Conservation (phyloP, 2,797 vertebrate genomes). For the Smutsia temminckii region DNA sequence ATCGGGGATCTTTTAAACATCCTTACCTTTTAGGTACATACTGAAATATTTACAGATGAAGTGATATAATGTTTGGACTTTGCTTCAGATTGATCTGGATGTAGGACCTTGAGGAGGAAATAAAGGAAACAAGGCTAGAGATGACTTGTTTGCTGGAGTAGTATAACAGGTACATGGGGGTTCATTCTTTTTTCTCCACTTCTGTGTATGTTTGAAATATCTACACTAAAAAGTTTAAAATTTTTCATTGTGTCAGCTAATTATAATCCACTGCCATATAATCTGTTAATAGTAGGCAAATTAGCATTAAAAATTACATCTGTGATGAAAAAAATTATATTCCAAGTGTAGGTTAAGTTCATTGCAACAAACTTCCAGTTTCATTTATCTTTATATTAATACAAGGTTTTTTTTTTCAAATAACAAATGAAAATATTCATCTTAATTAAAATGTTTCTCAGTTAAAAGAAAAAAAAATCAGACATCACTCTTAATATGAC, state of each 20-base stretch:
- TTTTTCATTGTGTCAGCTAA: background rate
- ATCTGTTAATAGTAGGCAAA: background rate
- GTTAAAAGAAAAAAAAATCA: background rate
- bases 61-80: background rate
- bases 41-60: background rate
- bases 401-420: background rate
- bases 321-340: background rate
- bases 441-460: background rate
- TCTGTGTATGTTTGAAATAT: background rate
- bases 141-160: background rate
- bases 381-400: background rate
- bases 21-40: background rate
- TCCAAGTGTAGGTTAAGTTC: background rate
- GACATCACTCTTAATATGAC: background rate
- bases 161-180: background rate
- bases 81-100: background rate
- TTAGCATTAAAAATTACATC: background rate
- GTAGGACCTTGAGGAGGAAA: background rate
- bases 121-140: background rate
- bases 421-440: conserved; percentile 6
- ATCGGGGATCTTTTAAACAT: background rate
- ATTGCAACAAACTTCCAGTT: background rate
- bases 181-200: background rate
- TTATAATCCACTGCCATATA: background rate
- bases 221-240: background rate